These are phyloP conservation scores for Drosophila greeni DNA, from an alignment of 2,888 invertebrate genomes.

Conservation along the genomic window DNA sequence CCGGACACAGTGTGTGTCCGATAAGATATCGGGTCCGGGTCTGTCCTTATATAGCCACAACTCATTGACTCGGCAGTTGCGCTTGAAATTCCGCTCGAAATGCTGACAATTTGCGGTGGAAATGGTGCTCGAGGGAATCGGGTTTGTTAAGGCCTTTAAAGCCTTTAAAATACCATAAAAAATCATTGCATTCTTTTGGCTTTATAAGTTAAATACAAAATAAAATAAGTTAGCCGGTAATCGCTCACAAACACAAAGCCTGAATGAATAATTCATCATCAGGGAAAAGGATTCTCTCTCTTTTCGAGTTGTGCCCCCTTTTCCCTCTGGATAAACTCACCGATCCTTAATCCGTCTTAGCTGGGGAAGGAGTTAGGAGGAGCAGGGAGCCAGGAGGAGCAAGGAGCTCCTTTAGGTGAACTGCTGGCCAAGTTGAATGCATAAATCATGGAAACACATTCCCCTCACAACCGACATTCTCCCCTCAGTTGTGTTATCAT, in stretches of 20 bases:
- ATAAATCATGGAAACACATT: conserved; percentile 44
- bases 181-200: not conserved
- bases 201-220: not conserved
- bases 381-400: not conserved
- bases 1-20: conserved; percentile 22
- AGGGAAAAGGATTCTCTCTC: not conserved
- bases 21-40: conserved; percentile 24
- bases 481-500: conserved; percentile 8
- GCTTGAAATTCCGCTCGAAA: conserved; percentile 23
- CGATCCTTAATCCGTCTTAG: conserved; percentile 30
- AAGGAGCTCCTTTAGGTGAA: no score
- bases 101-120: conserved; percentile 25
- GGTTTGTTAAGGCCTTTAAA: not conserved
- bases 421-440: conserved; percentile 32
- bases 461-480: conserved; percentile 30
- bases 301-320: not conserved
- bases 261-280: conserved; percentile 4
- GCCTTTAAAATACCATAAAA: not conserved
- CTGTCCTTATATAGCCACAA: conserved; percentile 27
- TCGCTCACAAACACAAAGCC: not conserved
- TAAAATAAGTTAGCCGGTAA: conserved; percentile 1
- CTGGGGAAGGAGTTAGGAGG: not conserved
- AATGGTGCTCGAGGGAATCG: not conserved
- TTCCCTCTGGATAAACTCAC: not conserved
- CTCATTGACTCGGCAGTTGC: conserved; percentile 13